Base-by-base conservation (phyloP, 2,888 invertebrate genomes). In the Argyresthia albistria region DNA sequence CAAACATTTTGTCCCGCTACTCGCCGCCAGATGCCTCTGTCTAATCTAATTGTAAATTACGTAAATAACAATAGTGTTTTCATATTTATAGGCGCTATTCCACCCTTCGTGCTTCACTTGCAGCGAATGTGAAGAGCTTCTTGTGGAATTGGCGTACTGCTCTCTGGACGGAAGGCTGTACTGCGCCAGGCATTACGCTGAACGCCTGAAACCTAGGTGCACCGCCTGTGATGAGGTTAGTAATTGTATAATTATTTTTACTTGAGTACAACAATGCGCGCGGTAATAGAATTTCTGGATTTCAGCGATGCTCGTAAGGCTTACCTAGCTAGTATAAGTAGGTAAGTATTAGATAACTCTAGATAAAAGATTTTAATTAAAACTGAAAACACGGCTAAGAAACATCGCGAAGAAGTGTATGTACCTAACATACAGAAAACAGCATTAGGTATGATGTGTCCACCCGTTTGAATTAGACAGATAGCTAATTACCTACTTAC, bases 141-240 rank as follows among this genome's bases (percentile, higher is more conserved):
- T 99, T 56, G 98, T 98, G 57, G 99, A 99, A 83, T 91, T 99
- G 67, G 95, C 97, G 51, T 98, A 99, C 86, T 99, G 99, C 79
- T 94, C 95, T 59, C 91, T 95, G 74, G 96, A 97, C 64, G 95
- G 95, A 61, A 90, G 92, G 59, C 89, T 97, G 59, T 97, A 93
- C 88, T 98, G 98, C 82, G 97, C 97, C 70, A 90, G 98, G 59
- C 99, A 99, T 86, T 99, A 98, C 80, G 97, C 98, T 51, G 98
- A 99, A 82, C 91, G 95, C 69, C 89, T 98, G 72, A 97, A 97
- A 79, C 98, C 99, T 12, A 90, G 99, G 66, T 99, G 99, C 80
- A 92, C 96, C 58, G 95, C 97, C 62, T 99, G 99, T 87, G 98
- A 99, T 88, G 99, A 99, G 95, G 99, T 99, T 75, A 90, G 94